Percentiles rank a stretch among this genome's conserved stretches.
Evolutionary conservation across 2,113 vertebrate genomes (phyloP).

Genomic region (Hemicordylus capensis): DNA sequence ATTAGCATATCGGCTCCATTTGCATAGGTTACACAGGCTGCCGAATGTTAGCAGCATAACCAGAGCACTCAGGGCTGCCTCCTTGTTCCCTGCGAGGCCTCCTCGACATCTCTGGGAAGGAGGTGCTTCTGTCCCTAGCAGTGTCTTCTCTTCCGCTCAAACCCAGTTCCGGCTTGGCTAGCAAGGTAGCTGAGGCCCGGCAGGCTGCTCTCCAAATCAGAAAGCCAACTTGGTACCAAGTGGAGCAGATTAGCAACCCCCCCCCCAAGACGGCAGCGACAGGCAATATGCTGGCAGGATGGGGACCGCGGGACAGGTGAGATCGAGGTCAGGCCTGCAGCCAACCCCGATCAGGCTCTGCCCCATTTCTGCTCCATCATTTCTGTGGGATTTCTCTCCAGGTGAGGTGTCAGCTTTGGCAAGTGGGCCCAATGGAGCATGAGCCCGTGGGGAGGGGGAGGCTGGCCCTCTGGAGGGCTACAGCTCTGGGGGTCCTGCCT

Average conservation of each 20-base stretch:
- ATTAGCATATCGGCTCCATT: neutral
- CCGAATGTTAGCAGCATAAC: too few species aligned
- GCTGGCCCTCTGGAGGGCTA: too few species aligned
- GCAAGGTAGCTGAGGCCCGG: neutral
- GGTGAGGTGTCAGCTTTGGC: too few species aligned
- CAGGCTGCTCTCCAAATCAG: neutral
- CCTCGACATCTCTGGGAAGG: accelerated
- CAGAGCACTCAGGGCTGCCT: neutral
- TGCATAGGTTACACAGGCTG: neutral
- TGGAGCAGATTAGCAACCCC: neutral
- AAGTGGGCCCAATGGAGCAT: too few species aligned
- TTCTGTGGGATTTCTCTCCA: too few species aligned
- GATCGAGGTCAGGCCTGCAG: too few species aligned
- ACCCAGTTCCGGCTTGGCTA: neutral
- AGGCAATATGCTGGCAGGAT: neutral
- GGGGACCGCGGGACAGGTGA: neutral
- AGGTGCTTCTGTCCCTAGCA: too few species aligned
- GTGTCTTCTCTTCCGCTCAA: neutral
- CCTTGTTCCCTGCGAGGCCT: neutral
- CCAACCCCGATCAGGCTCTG: too few species aligned
- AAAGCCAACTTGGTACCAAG: neutral
- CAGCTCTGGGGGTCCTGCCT: too few species aligned
- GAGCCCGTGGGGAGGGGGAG: too few species aligned
- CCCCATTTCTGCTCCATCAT: too few species aligned
- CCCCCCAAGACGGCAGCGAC: neutral